phyloP scores from a whole-genome alignment of 2,797 vertebrate genomes.

The Pantherophis vulpinus region DNA sequence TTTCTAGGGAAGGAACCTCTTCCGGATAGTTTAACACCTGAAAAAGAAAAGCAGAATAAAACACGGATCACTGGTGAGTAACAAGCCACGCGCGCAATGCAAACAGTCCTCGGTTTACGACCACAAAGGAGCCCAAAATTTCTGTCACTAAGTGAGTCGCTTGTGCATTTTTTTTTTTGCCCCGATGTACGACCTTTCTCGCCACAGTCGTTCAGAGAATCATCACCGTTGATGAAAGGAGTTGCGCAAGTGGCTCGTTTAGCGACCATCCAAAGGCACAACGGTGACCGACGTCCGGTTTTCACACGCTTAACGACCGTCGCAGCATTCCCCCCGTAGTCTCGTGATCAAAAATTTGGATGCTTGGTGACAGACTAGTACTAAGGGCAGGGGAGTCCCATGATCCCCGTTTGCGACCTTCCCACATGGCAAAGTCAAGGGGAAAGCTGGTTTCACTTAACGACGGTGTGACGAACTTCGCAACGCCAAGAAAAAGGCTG shows the following conservation, averaged over 20 bases:
- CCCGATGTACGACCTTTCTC: not conserved
- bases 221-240: too few relatives aligned
- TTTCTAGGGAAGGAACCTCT: conserved; percentile 50
- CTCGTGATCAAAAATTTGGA: not conserved
- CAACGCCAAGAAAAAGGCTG: not conserved
- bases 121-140: not conserved
- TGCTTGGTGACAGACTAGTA: too few relatives aligned
- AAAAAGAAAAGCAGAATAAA: conserved; percentile 57
- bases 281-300: too few relatives aligned
- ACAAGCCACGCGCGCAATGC: not conserved
- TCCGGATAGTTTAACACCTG: conserved; percentile 29
- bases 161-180: not conserved
- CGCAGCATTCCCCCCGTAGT: too few relatives aligned
- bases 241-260: too few relatives aligned
- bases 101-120: not conserved
- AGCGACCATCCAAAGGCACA: too few relatives aligned
- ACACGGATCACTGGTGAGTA: conserved; percentile 54
- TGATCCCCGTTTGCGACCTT: too few relatives aligned
- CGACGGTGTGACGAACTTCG: not conserved
- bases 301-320: too few relatives aligned
- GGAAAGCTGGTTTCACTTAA: not conserved
- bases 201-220: too few relatives aligned
- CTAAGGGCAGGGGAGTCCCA: too few relatives aligned
- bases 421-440: not conserved
- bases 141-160: not conserved